phyloP scores from a whole-genome alignment of 1,140 invertebrate genomes.

The Anoplolepis gracilipes region DNA sequence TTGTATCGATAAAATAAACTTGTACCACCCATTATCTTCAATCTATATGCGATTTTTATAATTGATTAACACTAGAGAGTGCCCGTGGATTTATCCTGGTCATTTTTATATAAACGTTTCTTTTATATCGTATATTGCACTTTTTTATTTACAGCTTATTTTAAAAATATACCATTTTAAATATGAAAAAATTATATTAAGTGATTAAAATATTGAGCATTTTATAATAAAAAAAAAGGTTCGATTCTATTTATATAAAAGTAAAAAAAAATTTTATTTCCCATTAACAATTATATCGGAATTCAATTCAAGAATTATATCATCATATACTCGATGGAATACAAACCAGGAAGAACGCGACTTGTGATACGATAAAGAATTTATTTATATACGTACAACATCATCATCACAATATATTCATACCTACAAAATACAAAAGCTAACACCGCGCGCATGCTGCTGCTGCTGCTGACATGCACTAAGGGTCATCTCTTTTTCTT shows the following conservation, averaged over 20 bases:
- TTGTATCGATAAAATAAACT: constrained; percentile 61
- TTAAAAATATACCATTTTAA: neutral
- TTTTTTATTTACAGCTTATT: neutral
- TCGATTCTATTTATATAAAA: constrained; percentile 4
- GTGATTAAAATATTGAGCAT: neutral
- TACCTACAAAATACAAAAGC: constrained; percentile 79
- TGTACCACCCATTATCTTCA: constrained; percentile 59
- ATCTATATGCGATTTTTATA: constrained; percentile 29
- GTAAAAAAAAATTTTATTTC: neutral
- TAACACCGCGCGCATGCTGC: constrained; percentile 74
- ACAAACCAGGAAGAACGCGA: neutral
- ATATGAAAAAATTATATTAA: neutral
- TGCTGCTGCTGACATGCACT: constrained; percentile 54
- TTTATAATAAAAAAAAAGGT: constrained; percentile 34
- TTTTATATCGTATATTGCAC: neutral
- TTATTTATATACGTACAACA: constrained; percentile 78
- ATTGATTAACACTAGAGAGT: neutral
- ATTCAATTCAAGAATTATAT: too few relatives aligned
- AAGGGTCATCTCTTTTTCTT: neutral
- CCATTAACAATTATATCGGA: neutral
- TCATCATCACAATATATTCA: constrained; percentile 77
- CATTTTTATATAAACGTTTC: constrained; percentile 6
- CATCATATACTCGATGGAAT: neutral
- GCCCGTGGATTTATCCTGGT: neutral
- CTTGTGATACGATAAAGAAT: constrained; percentile 70